Percentiles rank a stretch among this genome's conserved stretches.
phyloP scores from a whole-genome alignment of 2,797 vertebrate genomes.

The Megalops cyprinoides region DNA sequence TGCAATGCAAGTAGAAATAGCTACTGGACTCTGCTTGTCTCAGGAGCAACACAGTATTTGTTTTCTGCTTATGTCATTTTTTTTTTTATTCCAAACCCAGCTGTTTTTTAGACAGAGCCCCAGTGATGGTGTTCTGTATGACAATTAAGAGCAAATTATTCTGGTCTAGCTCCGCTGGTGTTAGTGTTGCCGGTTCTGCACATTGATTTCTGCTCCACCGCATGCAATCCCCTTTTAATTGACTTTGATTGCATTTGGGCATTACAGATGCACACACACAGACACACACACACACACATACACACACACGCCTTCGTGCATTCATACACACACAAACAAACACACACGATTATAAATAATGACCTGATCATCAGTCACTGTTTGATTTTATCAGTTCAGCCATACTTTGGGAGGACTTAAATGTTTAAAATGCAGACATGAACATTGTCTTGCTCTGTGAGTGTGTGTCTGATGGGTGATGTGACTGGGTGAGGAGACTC shows the following conservation, averaged over 20 bases:
- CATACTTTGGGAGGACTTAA: neutral
- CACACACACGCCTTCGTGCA: neutral
- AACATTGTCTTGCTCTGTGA: no score
- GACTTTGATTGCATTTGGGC: neutral
- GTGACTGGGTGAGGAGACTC: constrained; percentile 42
- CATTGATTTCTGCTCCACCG: neutral
- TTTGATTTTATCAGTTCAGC: neutral
- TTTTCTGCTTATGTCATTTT: neutral
- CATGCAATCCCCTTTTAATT: neutral
- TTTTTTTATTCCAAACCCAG: neutral
- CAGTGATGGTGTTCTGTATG: neutral
- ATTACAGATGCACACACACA: neutral
- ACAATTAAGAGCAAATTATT: neutral
- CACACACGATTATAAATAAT: neutral
- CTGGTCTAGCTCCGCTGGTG: neutral
- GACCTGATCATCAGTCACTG: neutral
- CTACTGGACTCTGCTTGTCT: neutral
- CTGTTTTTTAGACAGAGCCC: neutral
- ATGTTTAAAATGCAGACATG: no score
- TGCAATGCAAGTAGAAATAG: constrained; percentile 2
- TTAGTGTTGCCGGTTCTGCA: neutral
- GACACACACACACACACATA: constrained; percentile 2
- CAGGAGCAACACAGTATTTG: neutral
- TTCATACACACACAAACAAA: neutral
- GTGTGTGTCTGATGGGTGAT: no score